These are phyloP conservation scores for Dicyrtomina minuta DNA, from an alignment of 2,888 invertebrate genomes.

Conservation along the genomic window DNA sequence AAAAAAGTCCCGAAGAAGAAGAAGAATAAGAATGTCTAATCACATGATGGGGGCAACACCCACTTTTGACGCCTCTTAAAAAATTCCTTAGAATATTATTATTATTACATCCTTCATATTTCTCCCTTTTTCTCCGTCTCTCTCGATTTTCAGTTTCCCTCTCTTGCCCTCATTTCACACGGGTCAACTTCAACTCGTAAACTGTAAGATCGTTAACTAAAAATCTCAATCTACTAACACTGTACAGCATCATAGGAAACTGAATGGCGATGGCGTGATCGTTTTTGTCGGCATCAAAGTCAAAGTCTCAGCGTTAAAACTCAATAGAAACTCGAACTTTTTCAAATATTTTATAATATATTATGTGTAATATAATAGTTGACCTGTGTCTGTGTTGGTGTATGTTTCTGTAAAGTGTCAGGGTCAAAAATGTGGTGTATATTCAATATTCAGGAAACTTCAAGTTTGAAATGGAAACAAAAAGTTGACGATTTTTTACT, in stretches of 20 bases:
- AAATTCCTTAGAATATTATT: not conserved
- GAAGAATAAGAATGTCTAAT: constrained; percentile 17
- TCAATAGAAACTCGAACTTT: not conserved
- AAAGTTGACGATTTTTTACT: no score
- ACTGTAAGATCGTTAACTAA: constrained; percentile 7
- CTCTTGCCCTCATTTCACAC: constrained; percentile 14
- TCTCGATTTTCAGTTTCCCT: no score
- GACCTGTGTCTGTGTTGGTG: no score
- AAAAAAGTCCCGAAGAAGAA: not conserved
- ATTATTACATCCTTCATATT: constrained; percentile 19
- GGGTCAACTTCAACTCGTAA: constrained; percentile 8
- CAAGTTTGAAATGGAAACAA: no score
- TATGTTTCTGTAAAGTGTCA: no score
- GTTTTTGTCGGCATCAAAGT: no score
- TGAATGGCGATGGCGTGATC: no score
- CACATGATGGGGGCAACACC: constrained; percentile 37
- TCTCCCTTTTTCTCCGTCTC: not conserved
- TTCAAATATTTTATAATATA: not conserved
- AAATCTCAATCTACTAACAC: constrained; percentile 1
- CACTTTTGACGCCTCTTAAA: constrained; percentile 49
- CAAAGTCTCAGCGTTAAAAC: not conserved
- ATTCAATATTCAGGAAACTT: no score
- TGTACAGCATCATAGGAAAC: not conserved
- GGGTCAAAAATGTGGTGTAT: no score
- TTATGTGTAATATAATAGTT: no score